Percentiles rank a stretch among this genome's conserved stretches.
Evolutionary conservation across 1,140 invertebrate genomes (phyloP).

Genomic region (Carposina sasakii): DNA sequence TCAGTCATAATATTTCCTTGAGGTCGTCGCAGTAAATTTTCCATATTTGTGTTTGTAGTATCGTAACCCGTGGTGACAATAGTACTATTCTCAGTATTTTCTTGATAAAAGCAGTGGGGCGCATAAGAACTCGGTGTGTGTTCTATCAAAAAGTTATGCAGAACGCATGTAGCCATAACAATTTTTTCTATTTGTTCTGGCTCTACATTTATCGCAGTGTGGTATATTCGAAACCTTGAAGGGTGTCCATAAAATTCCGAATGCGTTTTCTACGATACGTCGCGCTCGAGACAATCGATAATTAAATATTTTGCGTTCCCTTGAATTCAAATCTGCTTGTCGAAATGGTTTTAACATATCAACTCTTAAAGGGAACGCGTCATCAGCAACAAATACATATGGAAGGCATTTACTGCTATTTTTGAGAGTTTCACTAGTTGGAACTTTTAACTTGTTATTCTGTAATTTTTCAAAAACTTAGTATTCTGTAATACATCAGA

Average conservation of each 20-base stretch:
- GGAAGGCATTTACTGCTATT: slow-evolving; percentile 18
- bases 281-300: slow-evolving; percentile 17
- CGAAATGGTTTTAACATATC: slow-evolving; percentile 49
- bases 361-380: slow-evolving; percentile 43
- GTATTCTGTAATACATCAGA: slow-evolving; percentile 5
- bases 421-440: not conserved
- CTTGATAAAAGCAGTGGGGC: slow-evolving; percentile 28
- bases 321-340: slow-evolving; percentile 9
- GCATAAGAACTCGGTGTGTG: slow-evolving; percentile 20
- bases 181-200: slow-evolving; percentile 18
- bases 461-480: not conserved
- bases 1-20: no score
- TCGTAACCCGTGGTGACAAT: no score
- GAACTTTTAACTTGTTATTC: not conserved
- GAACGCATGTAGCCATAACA: slow-evolving; percentile 20
- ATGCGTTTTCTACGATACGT: slow-evolving; percentile 20
- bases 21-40: no score
- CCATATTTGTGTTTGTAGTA: no score
- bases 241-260: slow-evolving; percentile 19
- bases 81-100: slow-evolving; percentile 28
- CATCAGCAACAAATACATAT: slow-evolving; percentile 55
- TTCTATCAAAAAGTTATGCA: slow-evolving; percentile 28
- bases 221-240: slow-evolving; percentile 16
- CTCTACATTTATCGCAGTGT: slow-evolving; percentile 21
- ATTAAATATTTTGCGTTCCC: slow-evolving; percentile 15